These are phyloP conservation scores for Tachycineta bicolor DNA, from an alignment of 2,113 vertebrate species.

Conservation along the genomic window DNA sequence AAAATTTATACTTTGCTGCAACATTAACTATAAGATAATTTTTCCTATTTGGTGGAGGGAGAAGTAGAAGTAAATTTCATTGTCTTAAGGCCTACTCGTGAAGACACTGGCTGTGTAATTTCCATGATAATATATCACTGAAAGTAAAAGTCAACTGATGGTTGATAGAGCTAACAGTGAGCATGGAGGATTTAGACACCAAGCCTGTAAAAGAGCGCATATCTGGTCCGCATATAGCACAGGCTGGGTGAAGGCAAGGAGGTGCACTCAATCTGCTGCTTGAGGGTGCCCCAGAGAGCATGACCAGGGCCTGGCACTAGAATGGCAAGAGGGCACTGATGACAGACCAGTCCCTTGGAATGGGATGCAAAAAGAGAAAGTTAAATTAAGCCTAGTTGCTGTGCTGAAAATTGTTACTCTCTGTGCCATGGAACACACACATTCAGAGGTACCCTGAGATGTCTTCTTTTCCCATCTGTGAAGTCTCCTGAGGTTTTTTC, in stretches of 20 bases:
- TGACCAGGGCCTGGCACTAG: rapidly evolving
- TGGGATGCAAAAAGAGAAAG: not conserved
- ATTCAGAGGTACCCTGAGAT: not conserved
- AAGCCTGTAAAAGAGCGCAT: rapidly evolving
- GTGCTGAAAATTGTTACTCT: not conserved
- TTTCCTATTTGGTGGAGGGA: not conserved
- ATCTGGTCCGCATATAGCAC: no score
- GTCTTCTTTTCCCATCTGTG: conserved; percentile 1
- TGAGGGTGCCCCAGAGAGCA: rapidly evolving
- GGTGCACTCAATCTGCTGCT: rapidly evolving
- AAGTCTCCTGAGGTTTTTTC: not conserved
- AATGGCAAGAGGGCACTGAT: rapidly evolving
- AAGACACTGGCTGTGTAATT: not conserved
- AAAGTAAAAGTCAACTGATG: not conserved
- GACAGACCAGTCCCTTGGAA: not conserved
- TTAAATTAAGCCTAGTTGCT: not conserved
- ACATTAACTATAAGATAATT: not conserved
- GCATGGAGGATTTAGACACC: not conserved
- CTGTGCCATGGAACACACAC: not conserved
- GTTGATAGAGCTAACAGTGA: not conserved
- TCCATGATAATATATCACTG: not conserved
- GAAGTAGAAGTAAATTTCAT: not conserved
- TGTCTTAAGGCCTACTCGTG: not conserved
- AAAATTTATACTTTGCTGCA: not conserved
- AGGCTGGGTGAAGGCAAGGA: not conserved